Evolutionary conservation across 1,140 invertebrate species (phyloP).

Genomic region (Temnothorax longispinosus): DNA sequence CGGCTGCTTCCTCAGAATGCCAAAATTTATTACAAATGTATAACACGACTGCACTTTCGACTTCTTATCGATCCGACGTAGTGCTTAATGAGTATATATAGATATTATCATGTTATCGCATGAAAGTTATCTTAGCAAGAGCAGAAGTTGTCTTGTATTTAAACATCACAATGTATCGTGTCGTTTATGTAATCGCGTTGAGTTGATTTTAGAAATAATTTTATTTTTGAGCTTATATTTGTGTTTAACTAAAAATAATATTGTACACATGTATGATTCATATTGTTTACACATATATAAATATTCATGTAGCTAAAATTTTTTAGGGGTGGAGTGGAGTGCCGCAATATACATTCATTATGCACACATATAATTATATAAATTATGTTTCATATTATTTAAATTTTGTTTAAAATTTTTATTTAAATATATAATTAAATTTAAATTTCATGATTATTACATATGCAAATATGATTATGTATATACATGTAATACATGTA

Average conservation of each 20-base stretch:
- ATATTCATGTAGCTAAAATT: background rate
- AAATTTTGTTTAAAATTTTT: background rate
- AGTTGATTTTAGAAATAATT: background rate
- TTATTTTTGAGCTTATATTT: conserved; percentile 1
- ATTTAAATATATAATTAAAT: conserved; percentile 9
- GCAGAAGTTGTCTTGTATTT: conserved; percentile 7
- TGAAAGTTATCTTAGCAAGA: conserved; percentile 22
- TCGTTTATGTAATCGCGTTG: background rate
- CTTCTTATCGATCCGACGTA: conserved; percentile 35
- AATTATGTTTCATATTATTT: background rate
- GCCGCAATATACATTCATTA: too few species aligned
- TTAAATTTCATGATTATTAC: background rate
- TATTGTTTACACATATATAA: background rate
- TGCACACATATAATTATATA: background rate
- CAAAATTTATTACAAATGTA: conserved; percentile 5
- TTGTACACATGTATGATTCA: too few species aligned
- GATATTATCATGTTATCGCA: conserved; percentile 26
- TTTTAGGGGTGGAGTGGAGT: too few species aligned
- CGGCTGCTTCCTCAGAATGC: background rate
- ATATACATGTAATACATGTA: background rate
- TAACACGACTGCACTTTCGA: background rate
- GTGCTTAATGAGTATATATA: conserved; percentile 35
- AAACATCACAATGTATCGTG: background rate
- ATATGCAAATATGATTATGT: background rate
- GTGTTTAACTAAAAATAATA: background rate